These are phyloP conservation scores for Mercenaria mercenaria DNA, from an alignment of 1,140 invertebrate species.

Conservation along the genomic window DNA sequence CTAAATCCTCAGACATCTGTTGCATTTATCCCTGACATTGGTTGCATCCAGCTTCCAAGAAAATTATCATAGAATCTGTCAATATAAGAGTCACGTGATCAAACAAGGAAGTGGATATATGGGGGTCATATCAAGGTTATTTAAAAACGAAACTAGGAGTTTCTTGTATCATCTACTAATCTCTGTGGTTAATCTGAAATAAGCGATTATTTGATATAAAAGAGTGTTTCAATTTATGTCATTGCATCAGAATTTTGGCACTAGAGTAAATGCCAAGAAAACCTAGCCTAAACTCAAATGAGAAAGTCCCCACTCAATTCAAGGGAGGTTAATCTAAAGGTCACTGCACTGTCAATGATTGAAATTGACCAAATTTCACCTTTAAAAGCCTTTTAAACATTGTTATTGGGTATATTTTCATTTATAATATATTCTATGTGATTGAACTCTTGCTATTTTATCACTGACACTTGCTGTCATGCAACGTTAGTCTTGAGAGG, in stretches of 20 bases:
- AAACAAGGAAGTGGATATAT: slow-evolving; percentile 64
- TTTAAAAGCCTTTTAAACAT: neutral
- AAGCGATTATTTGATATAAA: no score
- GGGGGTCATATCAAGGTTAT: slow-evolving; percentile 24
- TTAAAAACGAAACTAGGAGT: no score
- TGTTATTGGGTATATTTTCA: neutral
- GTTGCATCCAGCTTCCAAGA: slow-evolving; percentile 13
- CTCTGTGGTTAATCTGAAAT: no score
- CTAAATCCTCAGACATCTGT: slow-evolving; percentile 23
- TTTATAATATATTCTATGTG: neutral
- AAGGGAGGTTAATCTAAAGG: slow-evolving; percentile 36
- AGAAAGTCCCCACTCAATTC: neutral
- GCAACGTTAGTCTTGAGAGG: neutral
- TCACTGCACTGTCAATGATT: neutral
- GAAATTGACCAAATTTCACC: neutral
- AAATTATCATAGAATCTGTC: slow-evolving; percentile 64
- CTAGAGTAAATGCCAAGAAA: no score
- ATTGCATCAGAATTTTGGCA: no score
- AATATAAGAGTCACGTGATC: slow-evolving; percentile 65
- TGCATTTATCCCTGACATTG: slow-evolving; percentile 36
- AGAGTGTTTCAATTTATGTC: no score
- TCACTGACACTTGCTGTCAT: neutral
- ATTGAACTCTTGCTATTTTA: neutral
- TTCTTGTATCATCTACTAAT: no score
- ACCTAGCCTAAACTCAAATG: no score